A percentile compares a stretch with the other conserved stretches of the same genome.
Conservation (phyloP, 2,113 vertebrate species). For the Anolis carolinensis region DNA sequence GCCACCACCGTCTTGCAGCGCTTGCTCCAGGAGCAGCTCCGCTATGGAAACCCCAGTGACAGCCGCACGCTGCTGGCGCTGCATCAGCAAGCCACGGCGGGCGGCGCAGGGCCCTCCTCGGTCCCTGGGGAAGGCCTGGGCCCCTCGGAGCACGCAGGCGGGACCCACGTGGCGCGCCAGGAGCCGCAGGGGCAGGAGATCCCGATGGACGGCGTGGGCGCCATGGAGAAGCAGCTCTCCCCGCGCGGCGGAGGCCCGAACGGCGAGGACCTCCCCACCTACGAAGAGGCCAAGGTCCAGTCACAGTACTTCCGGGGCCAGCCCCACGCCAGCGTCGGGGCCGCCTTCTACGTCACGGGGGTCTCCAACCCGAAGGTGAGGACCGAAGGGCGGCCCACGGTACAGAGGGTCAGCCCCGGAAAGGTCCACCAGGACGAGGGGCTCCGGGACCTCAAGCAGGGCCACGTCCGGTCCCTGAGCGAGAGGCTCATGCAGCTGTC, state of each 20-base stretch:
- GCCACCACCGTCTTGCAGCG: constrained; percentile 93
- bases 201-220: constrained; percentile 86
- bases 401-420: constrained; percentile 88
- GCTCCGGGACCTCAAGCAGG: constrained; percentile 96
- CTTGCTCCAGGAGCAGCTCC: constrained; percentile 97
- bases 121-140: constrained; percentile 79
- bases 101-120: constrained; percentile 74
- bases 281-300: constrained; percentile 98
- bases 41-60: constrained; percentile 88
- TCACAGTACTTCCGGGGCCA: constrained; percentile 96
- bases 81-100: constrained; percentile 86
- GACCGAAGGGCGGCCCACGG: constrained; percentile 90
- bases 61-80: constrained; percentile 90
- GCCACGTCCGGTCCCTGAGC: constrained; percentile 96
- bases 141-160: constrained; percentile 87
- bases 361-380: constrained; percentile 91
- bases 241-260: constrained; percentile 77
- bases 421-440: constrained; percentile 97
- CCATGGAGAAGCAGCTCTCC: constrained; percentile 91
- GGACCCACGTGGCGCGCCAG: constrained; percentile 92
- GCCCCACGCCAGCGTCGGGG: constrained; percentile 83
- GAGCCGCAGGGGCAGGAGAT: constrained; percentile 99
- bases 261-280: constrained; percentile 93
- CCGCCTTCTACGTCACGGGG: constrained; percentile 93
- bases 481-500: constrained; percentile 98